Base-by-base conservation (phyloP, 2,113 vertebrate species). In the Hirundichthys speculiger region DNA sequence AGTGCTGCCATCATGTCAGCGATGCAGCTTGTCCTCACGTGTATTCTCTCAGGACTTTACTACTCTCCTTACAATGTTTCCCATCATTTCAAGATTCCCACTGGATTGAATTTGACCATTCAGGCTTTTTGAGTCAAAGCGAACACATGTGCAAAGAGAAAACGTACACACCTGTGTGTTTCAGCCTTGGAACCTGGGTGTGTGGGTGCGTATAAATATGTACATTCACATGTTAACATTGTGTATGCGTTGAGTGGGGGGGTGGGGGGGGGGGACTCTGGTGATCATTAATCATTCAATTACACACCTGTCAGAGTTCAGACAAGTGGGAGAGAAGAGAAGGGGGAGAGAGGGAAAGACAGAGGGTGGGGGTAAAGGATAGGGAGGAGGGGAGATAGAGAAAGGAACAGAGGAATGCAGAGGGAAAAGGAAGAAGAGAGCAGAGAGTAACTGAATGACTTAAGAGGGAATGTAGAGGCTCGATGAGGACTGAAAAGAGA, bases 261-360 rank as follows among this genome's bases (percentile, higher is more conserved):
- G 5, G n/a, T 39, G 25, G 45, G 42, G 24, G 63, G 63, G 62
- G 69, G 75, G 57, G 42, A 43, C 55, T 80, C 48, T 79, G 52
- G 53, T 47, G 87, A 82, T 90, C 92, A 92, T 94, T 91, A 93
- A 93, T 94, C 93, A 94, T 92, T 87, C 88, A 91, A 94, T 94
- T 94, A 94, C 91, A 93, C 92, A 94, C 93, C 92, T 94, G 93
- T 93, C 93, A 94, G 90, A 86, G 80, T 86, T 76, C 81, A 90
- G 88, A 93, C 90, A 92, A 92, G 91, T 68, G 78, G 74, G 72
- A 71, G 71, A 56, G 72, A 52, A 47, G 27, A 48, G 51, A 69
- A 16, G 30, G 47, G 15, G 51, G 21, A 19, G 21, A 20, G 48
- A 27, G 34, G 19, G 46, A 18, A 10, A 10, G 30, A 34, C 7